phyloP scores from a whole-genome alignment of 1,140 invertebrate genomes.

The Zaprionus nigranus region DNA sequence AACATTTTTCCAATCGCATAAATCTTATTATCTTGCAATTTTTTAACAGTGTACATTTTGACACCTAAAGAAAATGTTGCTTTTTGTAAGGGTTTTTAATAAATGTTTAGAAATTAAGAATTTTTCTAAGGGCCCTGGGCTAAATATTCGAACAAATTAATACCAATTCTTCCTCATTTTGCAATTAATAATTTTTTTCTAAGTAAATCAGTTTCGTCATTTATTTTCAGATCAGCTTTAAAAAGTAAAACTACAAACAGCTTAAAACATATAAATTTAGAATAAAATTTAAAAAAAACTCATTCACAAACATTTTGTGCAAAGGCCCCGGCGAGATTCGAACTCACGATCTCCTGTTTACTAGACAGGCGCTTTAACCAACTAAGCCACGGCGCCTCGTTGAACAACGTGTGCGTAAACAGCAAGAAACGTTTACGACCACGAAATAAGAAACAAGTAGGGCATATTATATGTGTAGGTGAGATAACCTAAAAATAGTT shows the following conservation, averaged over 20 bases:
- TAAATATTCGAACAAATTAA: too few relatives aligned
- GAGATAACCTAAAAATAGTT: neutral
- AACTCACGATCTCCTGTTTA: conserved; percentile 87
- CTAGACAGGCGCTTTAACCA: conserved; percentile 88
- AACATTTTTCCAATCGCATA: neutral
- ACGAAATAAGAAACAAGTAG: neutral
- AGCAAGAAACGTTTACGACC: neutral
- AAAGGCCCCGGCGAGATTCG: conserved; percentile 85
- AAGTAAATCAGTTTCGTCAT: too few relatives aligned
- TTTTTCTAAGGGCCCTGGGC: too few relatives aligned
- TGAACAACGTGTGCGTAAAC: neutral
- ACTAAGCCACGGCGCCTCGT: conserved; percentile 86
- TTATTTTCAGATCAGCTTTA: too few relatives aligned
- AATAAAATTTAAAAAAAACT: neutral
- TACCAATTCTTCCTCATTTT: too few relatives aligned
- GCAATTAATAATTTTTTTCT: too few relatives aligned
- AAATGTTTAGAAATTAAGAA: too few relatives aligned
- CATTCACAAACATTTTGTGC: neutral
- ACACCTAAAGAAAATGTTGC: too few relatives aligned
- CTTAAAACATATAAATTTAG: neutral
- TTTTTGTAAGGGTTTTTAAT: too few relatives aligned
- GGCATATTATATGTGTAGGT: neutral
- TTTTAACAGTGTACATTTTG: neutral
- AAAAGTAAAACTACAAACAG: neutral
- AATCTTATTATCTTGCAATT: neutral